Evolutionary conservation across 2,888 invertebrate species (phyloP), one percentile per base, ranked within the genome.

Genomic region (Drosophila quinaria): DNA sequence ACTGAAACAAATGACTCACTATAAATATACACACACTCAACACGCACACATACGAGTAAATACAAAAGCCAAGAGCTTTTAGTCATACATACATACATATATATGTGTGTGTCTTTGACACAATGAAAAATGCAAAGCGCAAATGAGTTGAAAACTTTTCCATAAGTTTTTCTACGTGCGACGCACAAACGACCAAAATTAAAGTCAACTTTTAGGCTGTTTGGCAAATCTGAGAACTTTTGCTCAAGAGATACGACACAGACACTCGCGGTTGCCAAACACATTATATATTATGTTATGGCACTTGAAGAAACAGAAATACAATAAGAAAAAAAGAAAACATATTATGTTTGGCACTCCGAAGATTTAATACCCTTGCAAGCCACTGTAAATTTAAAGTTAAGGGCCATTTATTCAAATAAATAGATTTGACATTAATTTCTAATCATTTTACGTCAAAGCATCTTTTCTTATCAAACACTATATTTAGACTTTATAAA

Each of bases 61-160:
- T 29, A 29, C 29, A 50, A 35, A 33, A 46, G 25, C 35, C 25
- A 46, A 51, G 13, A 39, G 60, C 60, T 74, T 74, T 70, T 17
- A 19, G 11, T 39, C 13, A 35, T 58, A 61, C 13, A 37, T 15
- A 8, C 8, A 25, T 8, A 25, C 8, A 25, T 4, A 22, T 4
- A 22, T 22, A 22, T 62, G 49, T 66, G 54, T 51, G 55, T 59
- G 8, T 46, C 75, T 79, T 75, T 73, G 80, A 67, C 77, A 82
- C 71, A 82, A 84, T 81, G 78, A 81, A 78, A 87, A 84, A 86
- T 80, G 75, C 78, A 78, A 78, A 78, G 77, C 84, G 78, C 82
- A 87, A 89, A 89, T 89, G 87, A 89, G 89, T 84, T 89, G 84
- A 82, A 87, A 89, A 88, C 70, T 87, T 88, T 89, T 60, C 80